Base-by-base conservation (phyloP, 1,140 invertebrate species). In the Pentalonia nigronervosa region DNA sequence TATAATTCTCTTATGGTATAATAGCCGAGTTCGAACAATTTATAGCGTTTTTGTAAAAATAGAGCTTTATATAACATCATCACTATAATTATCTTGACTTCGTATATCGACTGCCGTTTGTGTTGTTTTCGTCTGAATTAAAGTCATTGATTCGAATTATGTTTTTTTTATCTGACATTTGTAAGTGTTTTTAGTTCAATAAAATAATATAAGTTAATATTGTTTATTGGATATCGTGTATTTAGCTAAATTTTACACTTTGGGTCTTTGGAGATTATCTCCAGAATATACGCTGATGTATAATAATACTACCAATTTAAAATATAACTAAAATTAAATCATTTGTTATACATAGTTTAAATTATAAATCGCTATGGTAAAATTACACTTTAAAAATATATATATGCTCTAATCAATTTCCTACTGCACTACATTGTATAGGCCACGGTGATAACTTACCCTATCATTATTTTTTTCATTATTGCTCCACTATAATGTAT, bases 41-140 rank as follows among this genome's bases (percentile, higher is more conserved):
- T 67, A 4, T n/a, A 76, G 30, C 14, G 60, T 76, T 14, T 76
- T 76, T 76, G n/a, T 76, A 76, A 76, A 76, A 76, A 76, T 76
- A 76, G 60, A 76, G 60, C 60, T 76, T n/a, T n/a, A n/a, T n/a
- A 76, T 76, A 76, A 76, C 60, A 76, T 76, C 60, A 76, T 14
- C 14, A 76, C 60, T 76, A 76, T 76, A 76, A 76, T 76, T 76
- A 76, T 76, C 60, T 76, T n/a, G 60, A 76, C 60, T 76, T 76
- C n/a, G 20, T 56, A 56, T 8, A 34, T 76, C 14, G 14, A 76
- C 30, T 17, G 60, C 60, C n/a, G 14, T 76, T 76, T 76, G 30
- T 30, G 30, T 76, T 76, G 60, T n/a, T 76, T 76, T n/a, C 60
- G 30, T 30, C 30, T 67, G 30, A n/a, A n/a, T 67, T 14, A 30